A percentile compares a stretch with the other conserved stretches of the same genome.
phyloP scores from a whole-genome alignment of 2,888 invertebrate species.

The Bugulina stolonifera region DNA sequence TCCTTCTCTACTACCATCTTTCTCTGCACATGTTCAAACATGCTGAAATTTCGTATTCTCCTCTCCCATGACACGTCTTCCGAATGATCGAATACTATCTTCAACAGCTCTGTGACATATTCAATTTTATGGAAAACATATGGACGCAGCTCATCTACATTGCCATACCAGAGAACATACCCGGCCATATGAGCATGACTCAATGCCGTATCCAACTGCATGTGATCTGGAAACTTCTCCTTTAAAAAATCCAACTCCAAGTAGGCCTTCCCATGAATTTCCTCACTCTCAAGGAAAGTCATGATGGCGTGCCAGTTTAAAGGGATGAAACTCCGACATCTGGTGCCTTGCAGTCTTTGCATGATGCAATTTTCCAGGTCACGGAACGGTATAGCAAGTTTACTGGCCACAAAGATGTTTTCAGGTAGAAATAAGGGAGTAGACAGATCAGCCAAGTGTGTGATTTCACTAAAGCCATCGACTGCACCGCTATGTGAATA shows the following conservation, averaged over 20 bases:
- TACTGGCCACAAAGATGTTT: not conserved
- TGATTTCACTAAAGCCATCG: not conserved
- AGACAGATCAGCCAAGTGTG: not conserved
- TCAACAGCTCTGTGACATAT: not conserved
- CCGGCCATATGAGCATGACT: not conserved
- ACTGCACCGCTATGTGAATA: not conserved
- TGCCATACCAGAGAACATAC: not conserved
- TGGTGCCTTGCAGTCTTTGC: not conserved
- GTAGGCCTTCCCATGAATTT: not conserved
- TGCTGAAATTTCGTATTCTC: not conserved
- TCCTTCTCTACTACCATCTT: not conserved
- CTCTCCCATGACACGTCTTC: not conserved
- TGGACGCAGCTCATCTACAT: not conserved
- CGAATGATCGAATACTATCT: not conserved
- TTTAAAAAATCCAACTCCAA: not conserved
- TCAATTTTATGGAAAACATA: not conserved
- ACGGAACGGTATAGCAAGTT: not conserved
- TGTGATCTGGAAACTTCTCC: not conserved
- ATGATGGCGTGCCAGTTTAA: not conserved
- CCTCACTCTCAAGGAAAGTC: not conserved
- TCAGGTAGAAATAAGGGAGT: not conserved
- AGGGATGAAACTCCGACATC: not conserved
- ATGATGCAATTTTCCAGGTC: not conserved
- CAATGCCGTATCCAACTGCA: not conserved
- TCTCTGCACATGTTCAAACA: too few relatives aligned